Evolutionary conservation across 1,140 invertebrate genomes (phyloP).

Genomic region (Drosophila obscura): DNA sequence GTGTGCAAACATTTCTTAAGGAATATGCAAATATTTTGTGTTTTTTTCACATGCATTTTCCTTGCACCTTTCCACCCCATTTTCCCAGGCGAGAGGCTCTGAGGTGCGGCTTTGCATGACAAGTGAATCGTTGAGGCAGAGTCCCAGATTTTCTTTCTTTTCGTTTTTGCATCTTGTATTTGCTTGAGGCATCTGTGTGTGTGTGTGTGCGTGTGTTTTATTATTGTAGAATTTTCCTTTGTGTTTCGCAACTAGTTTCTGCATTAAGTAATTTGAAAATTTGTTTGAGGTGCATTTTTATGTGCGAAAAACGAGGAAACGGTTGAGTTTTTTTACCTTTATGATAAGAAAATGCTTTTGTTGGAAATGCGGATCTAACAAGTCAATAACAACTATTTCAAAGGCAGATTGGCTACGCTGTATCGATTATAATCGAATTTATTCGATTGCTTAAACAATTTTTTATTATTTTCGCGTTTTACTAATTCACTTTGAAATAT

Average conservation of each 20-base stretch:
- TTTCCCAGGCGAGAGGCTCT: constrained; percentile 11
- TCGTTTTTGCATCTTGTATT: constrained; percentile 17
- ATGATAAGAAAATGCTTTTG: neutral
- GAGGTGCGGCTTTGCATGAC: constrained; percentile 32
- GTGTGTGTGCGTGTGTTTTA: neutral
- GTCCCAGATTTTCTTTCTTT: constrained; percentile 38
- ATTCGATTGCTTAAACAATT: too few species aligned
- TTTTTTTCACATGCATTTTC: constrained; percentile 12
- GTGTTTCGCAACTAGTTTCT: constrained; percentile 38
- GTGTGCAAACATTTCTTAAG: constrained; percentile 60
- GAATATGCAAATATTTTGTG: constrained; percentile 65
- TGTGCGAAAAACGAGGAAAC: neutral
- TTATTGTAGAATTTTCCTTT: constrained; percentile 10
- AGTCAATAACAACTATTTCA: too few species aligned
- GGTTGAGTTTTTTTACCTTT: neutral
- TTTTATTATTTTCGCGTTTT: too few species aligned
- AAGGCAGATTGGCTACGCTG: too few species aligned
- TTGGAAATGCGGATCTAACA: too few species aligned
- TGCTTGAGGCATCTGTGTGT: constrained; percentile 3
- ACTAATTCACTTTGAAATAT: too few species aligned
- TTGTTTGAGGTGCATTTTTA: constrained; percentile 2
- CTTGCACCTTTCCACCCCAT: constrained; percentile 19
- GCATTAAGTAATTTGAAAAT: constrained; percentile 52
- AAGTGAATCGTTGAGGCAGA: constrained; percentile 43
- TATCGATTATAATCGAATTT: too few species aligned